These are phyloP conservation scores for Ooceraea biroi DNA, from an alignment of 1,140 invertebrate species.

Conservation along the genomic window DNA sequence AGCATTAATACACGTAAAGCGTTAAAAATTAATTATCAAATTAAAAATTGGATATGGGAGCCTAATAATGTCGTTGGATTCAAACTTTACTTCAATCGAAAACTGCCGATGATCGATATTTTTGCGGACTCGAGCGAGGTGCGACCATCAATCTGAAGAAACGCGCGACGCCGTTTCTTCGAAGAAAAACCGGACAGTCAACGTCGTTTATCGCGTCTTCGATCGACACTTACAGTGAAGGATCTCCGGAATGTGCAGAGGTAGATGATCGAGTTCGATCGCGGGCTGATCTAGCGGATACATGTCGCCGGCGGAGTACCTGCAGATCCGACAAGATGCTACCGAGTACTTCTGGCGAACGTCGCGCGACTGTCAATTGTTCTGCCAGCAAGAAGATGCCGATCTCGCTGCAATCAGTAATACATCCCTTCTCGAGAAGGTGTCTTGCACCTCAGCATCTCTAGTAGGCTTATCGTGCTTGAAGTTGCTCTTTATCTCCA, in stretches of 20 bases:
- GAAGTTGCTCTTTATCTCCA: constrained; percentile 23
- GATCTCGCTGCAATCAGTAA: constrained; percentile 73
- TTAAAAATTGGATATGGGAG: too few relatives aligned
- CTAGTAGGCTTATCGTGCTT: constrained; percentile 72
- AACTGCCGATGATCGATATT: too few relatives aligned
- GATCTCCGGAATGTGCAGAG: constrained; percentile 89
- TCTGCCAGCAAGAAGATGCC: constrained; percentile 84
- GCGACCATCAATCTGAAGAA: too few relatives aligned
- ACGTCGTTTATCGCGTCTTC: neutral
- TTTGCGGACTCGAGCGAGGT: too few relatives aligned
- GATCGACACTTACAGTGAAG: constrained; percentile 89
- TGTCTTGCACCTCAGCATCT: constrained; percentile 80
- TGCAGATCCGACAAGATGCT: constrained; percentile 61
- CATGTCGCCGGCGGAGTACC: constrained; percentile 65
- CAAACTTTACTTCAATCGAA: too few relatives aligned
- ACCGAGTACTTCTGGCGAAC: constrained; percentile 49
- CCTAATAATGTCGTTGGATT: too few relatives aligned
- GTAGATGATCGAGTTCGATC: constrained; percentile 78
- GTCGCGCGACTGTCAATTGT: constrained; percentile 82
- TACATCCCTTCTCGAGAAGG: constrained; percentile 75
- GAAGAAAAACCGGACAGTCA: too few relatives aligned
- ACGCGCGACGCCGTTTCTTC: too few relatives aligned
- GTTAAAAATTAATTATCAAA: too few relatives aligned
- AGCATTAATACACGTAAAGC: too few relatives aligned
- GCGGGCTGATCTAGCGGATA: constrained; percentile 88